phyloP scores from a whole-genome alignment of 2,888 invertebrate genomes.

The Caradrina kadenii region DNA sequence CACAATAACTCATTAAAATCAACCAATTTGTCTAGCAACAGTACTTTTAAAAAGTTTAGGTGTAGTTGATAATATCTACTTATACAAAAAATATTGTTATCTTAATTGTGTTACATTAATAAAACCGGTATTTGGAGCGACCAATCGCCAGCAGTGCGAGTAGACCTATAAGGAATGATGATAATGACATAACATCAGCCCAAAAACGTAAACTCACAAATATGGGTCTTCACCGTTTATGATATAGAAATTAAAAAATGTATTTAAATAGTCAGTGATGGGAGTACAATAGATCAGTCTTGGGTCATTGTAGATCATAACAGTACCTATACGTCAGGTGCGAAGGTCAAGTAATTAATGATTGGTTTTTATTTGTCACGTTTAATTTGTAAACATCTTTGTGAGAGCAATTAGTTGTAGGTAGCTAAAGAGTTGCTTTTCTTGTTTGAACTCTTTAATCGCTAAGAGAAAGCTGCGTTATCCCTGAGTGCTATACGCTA shows the following conservation, averaged over 20 bases:
- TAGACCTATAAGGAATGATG: neutral
- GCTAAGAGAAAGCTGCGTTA: no score
- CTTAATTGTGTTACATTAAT: no score
- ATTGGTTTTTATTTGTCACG: neutral
- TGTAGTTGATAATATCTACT: no score
- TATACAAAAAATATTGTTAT: no score
- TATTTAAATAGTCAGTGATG: neutral
- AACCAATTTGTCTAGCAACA: neutral
- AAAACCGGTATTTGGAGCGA: neutral
- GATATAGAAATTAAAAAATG: neutral
- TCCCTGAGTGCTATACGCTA: no score
- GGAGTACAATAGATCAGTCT: neutral
- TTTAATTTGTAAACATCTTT: neutral
- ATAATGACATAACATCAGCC: neutral
- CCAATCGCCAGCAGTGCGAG: neutral
- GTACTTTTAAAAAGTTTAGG: neutral
- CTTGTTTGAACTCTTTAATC: no score
- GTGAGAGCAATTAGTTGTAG: neutral
- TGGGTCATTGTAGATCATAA: neutral
- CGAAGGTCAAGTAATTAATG: neutral
- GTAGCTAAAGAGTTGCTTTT: no score
- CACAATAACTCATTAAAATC: neutral
- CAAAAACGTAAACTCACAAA: neutral
- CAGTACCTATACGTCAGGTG: neutral
- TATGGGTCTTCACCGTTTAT: neutral